phyloP scores from a whole-genome alignment of 1,140 invertebrate genomes.

The Meloidogyne exigua region DNA sequence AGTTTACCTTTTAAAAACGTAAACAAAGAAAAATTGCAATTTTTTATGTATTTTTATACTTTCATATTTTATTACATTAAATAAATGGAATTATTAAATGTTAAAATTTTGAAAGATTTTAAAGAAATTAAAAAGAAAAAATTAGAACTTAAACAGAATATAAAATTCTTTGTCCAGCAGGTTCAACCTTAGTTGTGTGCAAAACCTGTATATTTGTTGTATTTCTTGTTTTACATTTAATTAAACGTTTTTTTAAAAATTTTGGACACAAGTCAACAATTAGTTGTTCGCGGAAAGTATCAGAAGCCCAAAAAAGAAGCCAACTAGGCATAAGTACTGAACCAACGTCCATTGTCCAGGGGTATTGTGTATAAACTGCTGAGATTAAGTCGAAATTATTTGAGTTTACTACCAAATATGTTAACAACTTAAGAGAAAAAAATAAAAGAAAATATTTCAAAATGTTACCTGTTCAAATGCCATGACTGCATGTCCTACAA shows the following conservation, averaged over 20 bases:
- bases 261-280: background rate
- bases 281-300: background rate
- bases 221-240: background rate
- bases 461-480: background rate
- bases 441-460: no score
- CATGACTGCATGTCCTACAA: constrained; percentile 5
- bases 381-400: background rate
- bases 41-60: no score
- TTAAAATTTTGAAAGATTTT: no score
- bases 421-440: no score
- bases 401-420: no score
- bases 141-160: background rate
- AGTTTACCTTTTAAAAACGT: no score
- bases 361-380: constrained; percentile 3
- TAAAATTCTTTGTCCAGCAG: background rate
- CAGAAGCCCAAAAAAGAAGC: constrained; percentile 11
- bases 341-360: constrained; percentile 1
- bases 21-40: no score
- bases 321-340: constrained; percentile 7
- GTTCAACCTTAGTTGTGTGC: background rate
- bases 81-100: no score
- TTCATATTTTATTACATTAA: no score
- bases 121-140: no score
- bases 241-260: background rate
- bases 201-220: background rate